Base-by-base conservation (phyloP, 2,113 vertebrate genomes). In the Ploceus nigricollis region DNA sequence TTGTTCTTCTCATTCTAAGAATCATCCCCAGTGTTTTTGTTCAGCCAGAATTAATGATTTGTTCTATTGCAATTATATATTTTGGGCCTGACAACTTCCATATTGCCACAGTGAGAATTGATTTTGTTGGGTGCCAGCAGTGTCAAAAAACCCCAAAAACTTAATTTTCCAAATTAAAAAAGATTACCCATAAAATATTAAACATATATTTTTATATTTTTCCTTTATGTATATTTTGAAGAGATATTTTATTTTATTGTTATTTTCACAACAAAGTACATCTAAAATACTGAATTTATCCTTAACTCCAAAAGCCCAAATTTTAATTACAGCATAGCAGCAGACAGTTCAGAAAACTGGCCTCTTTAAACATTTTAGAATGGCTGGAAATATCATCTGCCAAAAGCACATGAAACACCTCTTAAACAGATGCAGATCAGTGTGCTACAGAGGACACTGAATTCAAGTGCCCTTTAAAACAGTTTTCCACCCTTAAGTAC, bases 311-410 rank as follows among this genome's bases (percentile, higher is more conserved):
- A 96, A 96, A 45, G 39, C 42, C 71, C 77, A 44, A 15, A 96
- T 96, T 94, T 95, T 50, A 90, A 78, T 71, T 89, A 60, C 56
- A 87, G 42, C 53, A 53, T 69, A 82, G 65, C 56, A 92, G 60
- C 56, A 91, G 82, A 61, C 90, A 96, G 68, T 93, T 91, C 57
- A 92, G 85, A 95, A 96, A 93, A 82, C 58, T 81, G 44, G 22
- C 39, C 45, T 94, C 93, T 83, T 93, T 33, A 97, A 97, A 83
- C 47, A 72, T 95, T 97, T 94, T 64, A 88, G 82, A 97, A 94
- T 70, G 93, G 50, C 76, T 96, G 87, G 94, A 96, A 94, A 81
- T 54, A 77, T 81, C 31, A 53, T 91, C 84, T 96, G 94, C 87
- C 88, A 95, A 93, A 95, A 94, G 57, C 85, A 73, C 91, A 94